A percentile compares a stretch with the other conserved stretches of the same genome.
These are phyloP conservation scores for Minunthozetes semirufus DNA, from an alignment of 2,888 invertebrate genomes.

Conservation along the genomic window DNA sequence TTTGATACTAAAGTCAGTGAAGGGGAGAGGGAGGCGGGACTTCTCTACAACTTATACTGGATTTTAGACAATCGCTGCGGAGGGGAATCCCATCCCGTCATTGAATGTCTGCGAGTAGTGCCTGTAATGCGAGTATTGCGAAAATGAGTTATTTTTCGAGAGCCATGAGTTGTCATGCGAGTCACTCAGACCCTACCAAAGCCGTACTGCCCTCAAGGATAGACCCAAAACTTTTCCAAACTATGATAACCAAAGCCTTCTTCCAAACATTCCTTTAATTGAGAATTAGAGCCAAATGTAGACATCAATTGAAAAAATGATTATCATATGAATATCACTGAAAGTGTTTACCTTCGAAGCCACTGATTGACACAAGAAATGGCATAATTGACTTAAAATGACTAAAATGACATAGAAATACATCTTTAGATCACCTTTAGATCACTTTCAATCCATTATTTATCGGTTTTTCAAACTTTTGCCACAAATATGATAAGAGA, in stretches of 20 bases:
- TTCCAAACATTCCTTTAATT: no score
- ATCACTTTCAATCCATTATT: no score
- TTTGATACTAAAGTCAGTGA: conserved; percentile 17
- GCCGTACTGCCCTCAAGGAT: conserved; percentile 9
- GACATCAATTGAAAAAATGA: no score
- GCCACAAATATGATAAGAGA: no score
- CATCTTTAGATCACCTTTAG: no score
- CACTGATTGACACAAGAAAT: no score
- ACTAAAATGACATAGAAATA: no score
- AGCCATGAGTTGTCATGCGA: conserved; percentile 27
- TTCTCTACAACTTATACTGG: background rate
- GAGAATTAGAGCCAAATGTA: no score
- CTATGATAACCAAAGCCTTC: background rate
- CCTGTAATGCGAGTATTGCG: conserved; percentile 18
- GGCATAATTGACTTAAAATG: no score
- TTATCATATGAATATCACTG: no score
- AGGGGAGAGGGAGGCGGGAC: background rate
- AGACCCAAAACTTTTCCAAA: background rate
- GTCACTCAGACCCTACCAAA: background rate
- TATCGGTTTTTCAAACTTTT: no score
- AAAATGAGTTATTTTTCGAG: conserved; percentile 20
- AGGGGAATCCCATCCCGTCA: conserved; percentile 21
- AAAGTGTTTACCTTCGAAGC: no score
- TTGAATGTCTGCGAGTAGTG: conserved; percentile 8
- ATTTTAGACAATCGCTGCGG: background rate